Conservation (phyloP, 2,888 invertebrate genomes). For the Thereva nobilitata region DNA sequence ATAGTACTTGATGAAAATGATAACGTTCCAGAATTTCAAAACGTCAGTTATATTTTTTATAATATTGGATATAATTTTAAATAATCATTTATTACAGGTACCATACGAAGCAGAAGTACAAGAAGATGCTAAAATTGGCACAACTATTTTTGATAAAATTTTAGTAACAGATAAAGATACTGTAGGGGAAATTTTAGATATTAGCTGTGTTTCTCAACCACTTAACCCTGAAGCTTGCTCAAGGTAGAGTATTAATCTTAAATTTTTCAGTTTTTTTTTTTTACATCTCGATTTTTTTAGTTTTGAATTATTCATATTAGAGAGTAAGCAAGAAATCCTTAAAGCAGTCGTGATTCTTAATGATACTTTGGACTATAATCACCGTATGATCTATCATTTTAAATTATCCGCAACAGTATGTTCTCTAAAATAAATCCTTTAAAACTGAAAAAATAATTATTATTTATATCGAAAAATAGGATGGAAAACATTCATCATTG, state of each 20-base stretch:
- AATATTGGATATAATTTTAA: neutral
- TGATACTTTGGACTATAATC: constrained; percentile 74
- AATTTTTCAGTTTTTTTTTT: constrained; percentile 1
- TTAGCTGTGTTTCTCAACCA: constrained; percentile 64
- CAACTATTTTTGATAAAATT: constrained; percentile 73
- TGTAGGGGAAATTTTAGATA: constrained; percentile 78
- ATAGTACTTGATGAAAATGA: constrained; percentile 89
- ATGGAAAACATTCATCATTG: constrained; percentile 74
- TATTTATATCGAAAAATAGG: constrained; percentile 60
- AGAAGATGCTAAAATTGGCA: constrained; percentile 75
- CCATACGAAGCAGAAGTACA: constrained; percentile 79
- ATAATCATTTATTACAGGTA: constrained; percentile 61
- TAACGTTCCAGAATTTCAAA: constrained; percentile 78
- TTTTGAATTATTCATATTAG: constrained; percentile 52
- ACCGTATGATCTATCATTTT: constrained; percentile 77
- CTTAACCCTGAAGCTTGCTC: constrained; percentile 57
- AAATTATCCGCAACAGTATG: constrained; percentile 74
- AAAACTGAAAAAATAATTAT: neutral
- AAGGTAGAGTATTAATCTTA: constrained; percentile 48
- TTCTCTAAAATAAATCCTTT: neutral
- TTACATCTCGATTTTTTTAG: constrained; percentile 42
- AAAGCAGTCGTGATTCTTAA: constrained; percentile 74
- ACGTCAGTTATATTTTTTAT: constrained; percentile 59
- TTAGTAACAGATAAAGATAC: constrained; percentile 78
- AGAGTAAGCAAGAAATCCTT: constrained; percentile 65